Percentiles rank a stretch among this genome's conserved stretches.
These are phyloP conservation scores for Leptopilina clavipes DNA, from an alignment of 1,140 invertebrate genomes.

Conservation along the genomic window DNA sequence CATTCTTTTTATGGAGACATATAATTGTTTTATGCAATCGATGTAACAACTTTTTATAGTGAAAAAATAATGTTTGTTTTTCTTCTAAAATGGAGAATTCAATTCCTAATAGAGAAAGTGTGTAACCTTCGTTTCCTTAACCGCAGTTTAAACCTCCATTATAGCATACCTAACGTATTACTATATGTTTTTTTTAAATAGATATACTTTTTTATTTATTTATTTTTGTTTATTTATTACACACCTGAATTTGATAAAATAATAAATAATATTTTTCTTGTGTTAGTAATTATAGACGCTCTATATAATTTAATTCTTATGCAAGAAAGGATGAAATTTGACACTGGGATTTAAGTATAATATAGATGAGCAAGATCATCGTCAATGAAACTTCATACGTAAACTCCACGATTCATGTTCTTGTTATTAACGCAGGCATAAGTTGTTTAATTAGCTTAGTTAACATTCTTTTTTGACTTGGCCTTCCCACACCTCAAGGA, in stretches of 20 bases:
- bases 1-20: too few relatives aligned
- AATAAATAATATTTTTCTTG: neutral
- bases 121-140: too few relatives aligned
- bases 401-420: neutral
- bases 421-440: neutral
- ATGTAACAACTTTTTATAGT: too few relatives aligned
- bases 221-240: neutral
- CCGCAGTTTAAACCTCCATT: too few relatives aligned
- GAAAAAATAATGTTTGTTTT: too few relatives aligned
- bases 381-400: neutral
- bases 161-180: too few relatives aligned
- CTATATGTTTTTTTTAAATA: too few relatives aligned
- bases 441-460: constrained; percentile 22
- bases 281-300: neutral
- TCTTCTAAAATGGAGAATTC: too few relatives aligned
- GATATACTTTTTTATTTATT: too few relatives aligned
- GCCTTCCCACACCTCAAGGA: constrained; percentile 27
- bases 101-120: too few relatives aligned
- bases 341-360: neutral
- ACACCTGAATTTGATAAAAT: neutral
- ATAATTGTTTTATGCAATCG: neutral
- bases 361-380: constrained; percentile 1
- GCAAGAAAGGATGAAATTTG: constrained; percentile 8
- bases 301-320: neutral
- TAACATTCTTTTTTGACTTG: neutral